Conservation (phyloP, 2,888 invertebrate species). For the Pheosia gnoma region DNA sequence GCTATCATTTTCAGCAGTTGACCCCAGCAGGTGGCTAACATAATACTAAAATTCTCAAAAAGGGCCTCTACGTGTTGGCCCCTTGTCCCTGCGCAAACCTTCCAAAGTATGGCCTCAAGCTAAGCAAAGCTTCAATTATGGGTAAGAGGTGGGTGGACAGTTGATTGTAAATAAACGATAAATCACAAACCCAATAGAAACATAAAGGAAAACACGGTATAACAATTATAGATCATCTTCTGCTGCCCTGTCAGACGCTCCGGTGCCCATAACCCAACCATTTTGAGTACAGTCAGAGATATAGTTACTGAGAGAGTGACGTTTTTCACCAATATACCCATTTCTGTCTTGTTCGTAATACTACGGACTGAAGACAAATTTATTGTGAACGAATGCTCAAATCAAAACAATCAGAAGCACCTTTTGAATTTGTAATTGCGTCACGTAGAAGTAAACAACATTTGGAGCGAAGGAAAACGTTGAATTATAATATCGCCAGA, state of each 20-base stretch:
- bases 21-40: no score
- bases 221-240: conserved; percentile 54
- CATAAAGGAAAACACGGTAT: conserved; percentile 63
- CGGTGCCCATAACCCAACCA: conserved; percentile 72
- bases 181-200: conserved; percentile 65
- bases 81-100: no score
- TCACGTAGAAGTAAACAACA: conserved; percentile 41
- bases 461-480: conserved; percentile 15
- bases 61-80: no score
- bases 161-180: no score
- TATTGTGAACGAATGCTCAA: conserved; percentile 15
- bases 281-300: conserved; percentile 59
- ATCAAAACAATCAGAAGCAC: conserved; percentile 37
- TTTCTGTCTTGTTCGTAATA: conserved; percentile 24
- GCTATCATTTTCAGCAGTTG: no score
- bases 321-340: conserved; percentile 61
- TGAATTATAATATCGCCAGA: no score
- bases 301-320: conserved; percentile 56
- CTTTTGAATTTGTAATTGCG: conserved; percentile 45
- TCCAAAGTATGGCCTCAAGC: no score
- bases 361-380: neutral
- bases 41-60: no score
- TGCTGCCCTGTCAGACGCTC: conserved; percentile 34
- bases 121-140: no score
- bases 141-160: no score